Conservation (phyloP, 2,888 invertebrate genomes). For the Microctonus aethiopoides region DNA sequence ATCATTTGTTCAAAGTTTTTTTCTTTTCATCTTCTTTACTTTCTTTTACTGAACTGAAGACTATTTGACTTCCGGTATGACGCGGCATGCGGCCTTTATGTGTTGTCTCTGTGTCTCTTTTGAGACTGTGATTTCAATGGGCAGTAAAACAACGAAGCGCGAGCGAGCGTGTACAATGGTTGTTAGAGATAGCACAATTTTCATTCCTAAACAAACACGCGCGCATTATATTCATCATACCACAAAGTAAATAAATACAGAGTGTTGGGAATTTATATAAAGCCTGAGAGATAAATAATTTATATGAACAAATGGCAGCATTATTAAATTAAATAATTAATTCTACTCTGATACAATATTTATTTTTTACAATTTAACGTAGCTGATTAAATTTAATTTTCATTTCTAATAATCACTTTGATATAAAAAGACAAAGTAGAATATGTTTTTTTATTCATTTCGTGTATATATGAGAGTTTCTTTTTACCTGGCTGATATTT, state of each 20-base stretch:
- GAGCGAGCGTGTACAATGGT: slow-evolving; percentile 28
- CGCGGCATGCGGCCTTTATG: slow-evolving; percentile 10
- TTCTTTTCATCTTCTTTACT: neutral
- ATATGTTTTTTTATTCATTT: neutral
- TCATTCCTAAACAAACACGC: neutral
- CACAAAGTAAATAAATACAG: too few relatives aligned
- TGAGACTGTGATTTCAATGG: slow-evolving; percentile 45
- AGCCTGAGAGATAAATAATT: neutral
- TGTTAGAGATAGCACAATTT: neutral
- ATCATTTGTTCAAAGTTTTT: slow-evolving; percentile 22
- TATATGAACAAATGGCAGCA: neutral
- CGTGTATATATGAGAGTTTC: neutral
- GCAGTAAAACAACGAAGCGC: slow-evolving; percentile 29
- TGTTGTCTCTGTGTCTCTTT: slow-evolving; percentile 42
- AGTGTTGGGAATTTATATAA: too few relatives aligned
- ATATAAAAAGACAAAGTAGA: neutral
- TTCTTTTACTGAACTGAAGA: slow-evolving; percentile 29
- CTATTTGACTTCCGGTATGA: slow-evolving; percentile 7
- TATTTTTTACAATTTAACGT: neutral
- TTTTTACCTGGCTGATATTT: slow-evolving; percentile 76
- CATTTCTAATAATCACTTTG: neutral
- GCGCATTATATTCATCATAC: too few relatives aligned
- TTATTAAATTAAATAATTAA: neutral
- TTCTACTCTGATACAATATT: neutral
- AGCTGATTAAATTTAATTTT: too few relatives aligned